Conservation (phyloP, 2,797 vertebrate genomes). For the Myotis daubentonii region DNA sequence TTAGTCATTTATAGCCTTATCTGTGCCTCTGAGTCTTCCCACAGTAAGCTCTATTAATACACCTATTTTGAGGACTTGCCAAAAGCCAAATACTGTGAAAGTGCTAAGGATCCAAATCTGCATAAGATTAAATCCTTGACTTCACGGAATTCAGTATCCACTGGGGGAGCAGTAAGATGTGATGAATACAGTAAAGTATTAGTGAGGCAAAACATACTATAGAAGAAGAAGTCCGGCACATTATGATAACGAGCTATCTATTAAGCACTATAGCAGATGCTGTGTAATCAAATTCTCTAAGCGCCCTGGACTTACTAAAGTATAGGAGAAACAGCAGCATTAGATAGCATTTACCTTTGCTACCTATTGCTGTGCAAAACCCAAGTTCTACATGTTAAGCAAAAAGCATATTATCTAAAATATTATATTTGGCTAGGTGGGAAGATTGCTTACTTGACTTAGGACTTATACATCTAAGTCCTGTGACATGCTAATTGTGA, state of each 20-base stretch:
- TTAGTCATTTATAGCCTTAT: background rate
- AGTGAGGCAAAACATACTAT: background rate
- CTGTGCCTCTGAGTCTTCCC: background rate
- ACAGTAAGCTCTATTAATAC: background rate
- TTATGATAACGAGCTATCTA: background rate
- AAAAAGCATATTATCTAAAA: background rate
- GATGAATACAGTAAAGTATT: background rate
- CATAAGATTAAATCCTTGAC: background rate
- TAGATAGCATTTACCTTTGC: background rate
- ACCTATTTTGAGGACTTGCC: background rate
- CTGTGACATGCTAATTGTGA: background rate
- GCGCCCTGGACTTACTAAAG: background rate
- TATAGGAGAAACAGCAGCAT: background rate
- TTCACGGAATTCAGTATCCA: background rate
- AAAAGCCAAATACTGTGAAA: background rate
- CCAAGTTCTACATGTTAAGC: background rate
- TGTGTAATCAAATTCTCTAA: background rate
- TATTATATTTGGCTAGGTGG: background rate
- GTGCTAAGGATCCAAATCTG: background rate
- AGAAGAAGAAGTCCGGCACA: background rate
- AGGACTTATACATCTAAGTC: background rate
- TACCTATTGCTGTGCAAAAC: background rate
- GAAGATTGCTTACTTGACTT: background rate
- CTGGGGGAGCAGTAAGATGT: background rate
- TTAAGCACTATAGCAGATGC: background rate